phyloP scores from a whole-genome alignment of 2,797 vertebrate genomes.

The Iguana delicatissima region DNA sequence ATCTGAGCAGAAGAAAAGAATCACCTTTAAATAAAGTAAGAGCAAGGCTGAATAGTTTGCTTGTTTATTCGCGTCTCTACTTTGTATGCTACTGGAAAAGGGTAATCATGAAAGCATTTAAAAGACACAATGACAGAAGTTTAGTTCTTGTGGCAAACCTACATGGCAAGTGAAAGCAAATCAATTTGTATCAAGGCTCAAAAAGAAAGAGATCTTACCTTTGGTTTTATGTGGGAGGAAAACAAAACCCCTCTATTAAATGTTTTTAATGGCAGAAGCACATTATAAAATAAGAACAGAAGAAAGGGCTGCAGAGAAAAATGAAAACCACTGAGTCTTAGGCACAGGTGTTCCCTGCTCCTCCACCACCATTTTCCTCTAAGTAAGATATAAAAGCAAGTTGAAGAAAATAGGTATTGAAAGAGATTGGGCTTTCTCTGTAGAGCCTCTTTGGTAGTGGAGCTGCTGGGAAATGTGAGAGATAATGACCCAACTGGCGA shows the following conservation, averaged over 20 bases:
- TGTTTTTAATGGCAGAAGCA: background rate
- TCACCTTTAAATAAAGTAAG: background rate
- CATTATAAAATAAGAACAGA: background rate
- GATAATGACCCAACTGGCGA: too few species aligned
- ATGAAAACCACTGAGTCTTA: too few species aligned
- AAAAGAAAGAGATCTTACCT: too few species aligned
- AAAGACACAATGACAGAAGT: background rate
- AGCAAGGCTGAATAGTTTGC: background rate
- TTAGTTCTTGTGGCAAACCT: background rate
- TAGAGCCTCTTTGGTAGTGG: too few species aligned
- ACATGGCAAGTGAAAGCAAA: background rate
- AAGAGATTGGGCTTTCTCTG: too few species aligned
- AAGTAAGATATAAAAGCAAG: too few species aligned
- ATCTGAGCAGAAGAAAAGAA: background rate
- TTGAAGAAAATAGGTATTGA: too few species aligned
- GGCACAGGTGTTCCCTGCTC: too few species aligned
- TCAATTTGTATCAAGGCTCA: background rate
- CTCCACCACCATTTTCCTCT: too few species aligned
- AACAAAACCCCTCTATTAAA: background rate
- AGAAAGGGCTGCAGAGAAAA: background rate
- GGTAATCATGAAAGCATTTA: background rate
- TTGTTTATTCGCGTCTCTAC: background rate
- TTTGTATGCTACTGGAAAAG: background rate
- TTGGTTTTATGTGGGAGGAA: too few species aligned
- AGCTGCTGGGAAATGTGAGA: too few species aligned